Evolutionary conservation across 23 tunicate species (phyloP), one percentile per base, ranked within the genome.

Genomic region (Styela clava): DNA sequence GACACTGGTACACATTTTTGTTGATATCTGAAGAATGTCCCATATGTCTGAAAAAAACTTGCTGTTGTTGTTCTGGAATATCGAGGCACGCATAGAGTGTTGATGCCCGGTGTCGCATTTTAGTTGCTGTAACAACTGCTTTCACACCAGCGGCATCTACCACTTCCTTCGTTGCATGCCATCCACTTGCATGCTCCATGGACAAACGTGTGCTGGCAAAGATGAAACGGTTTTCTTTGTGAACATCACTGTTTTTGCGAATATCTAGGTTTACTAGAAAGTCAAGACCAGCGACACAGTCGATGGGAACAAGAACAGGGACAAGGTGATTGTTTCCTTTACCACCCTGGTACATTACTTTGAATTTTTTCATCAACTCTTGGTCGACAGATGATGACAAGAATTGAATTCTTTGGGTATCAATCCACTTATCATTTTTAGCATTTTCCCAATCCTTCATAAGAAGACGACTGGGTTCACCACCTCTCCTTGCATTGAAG

Each of bases 391-490:
- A n/a, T n/a, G n/a, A n/a, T n/a, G n/a, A 19, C 64, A 61, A 61
- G 64, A 19, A 19, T 61, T 61, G 20, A 19, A 21, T 61, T 61
- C 64, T 61, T 21, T 61, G 64, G 19, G 21, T 19, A 61, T 61
- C 64, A 21, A 61, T 61, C 64, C 64, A 61, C 21, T 61, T 61
- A 19, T 61, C 64, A 61, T 61, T 61, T 61, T 61, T 61, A 61
- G 20, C 19, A 61, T 61, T 21, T 19, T 19, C 21, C 64, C 64
- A 61, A 21, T 61, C 64, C 64, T 61, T 61, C 20, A 61, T 61
- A 61, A 19, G 64, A 61, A 61, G 64, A 61, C 64, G 64, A 61
- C 64, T 61, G 19, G 64, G 64, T 21, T 61, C 64, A 21, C 64
- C 64, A 61, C 64, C 64, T 21, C 64, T 61, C 64, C 64, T 61